Conservation (phyloP, 2,888 invertebrate species). For the Lithophane leautieri region DNA sequence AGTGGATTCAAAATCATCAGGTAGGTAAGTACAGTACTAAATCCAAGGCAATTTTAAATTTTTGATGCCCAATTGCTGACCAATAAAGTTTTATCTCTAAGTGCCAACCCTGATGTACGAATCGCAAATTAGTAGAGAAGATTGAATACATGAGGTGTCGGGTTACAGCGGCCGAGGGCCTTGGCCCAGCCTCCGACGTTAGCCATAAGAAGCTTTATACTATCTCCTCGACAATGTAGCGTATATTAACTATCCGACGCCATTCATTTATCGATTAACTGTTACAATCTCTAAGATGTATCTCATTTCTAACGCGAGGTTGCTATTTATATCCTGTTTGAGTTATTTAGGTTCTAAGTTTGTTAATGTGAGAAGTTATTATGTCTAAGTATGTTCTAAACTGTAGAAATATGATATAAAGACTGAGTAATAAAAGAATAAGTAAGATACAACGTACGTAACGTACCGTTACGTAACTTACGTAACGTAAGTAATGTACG, state of each 20-base stretch:
- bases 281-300: constrained; percentile 54
- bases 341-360: constrained; percentile 27
- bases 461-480: too few relatives aligned
- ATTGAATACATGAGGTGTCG: constrained; percentile 87
- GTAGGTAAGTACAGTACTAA: too few relatives aligned
- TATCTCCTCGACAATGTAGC: constrained; percentile 58
- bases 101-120: constrained; percentile 76
- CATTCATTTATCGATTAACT: constrained; percentile 62
- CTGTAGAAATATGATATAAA: background rate
- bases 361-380: constrained; percentile 4
- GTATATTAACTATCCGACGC: constrained; percentile 56
- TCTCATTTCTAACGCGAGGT: constrained; percentile 41
- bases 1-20: background rate
- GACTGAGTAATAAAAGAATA: too few relatives aligned
- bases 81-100: background rate
- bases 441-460: too few relatives aligned
- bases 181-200: constrained; percentile 75
- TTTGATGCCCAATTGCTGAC: background rate
- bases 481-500: too few relatives aligned
- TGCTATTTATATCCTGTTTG: constrained; percentile 48
- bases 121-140: constrained; percentile 85
- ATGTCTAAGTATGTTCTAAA: background rate
- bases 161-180: constrained; percentile 82
- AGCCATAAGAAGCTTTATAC: constrained; percentile 61
- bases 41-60: background rate